Conservation (phyloP, 1,140 invertebrate species). For the Bombus superbus region DNA sequence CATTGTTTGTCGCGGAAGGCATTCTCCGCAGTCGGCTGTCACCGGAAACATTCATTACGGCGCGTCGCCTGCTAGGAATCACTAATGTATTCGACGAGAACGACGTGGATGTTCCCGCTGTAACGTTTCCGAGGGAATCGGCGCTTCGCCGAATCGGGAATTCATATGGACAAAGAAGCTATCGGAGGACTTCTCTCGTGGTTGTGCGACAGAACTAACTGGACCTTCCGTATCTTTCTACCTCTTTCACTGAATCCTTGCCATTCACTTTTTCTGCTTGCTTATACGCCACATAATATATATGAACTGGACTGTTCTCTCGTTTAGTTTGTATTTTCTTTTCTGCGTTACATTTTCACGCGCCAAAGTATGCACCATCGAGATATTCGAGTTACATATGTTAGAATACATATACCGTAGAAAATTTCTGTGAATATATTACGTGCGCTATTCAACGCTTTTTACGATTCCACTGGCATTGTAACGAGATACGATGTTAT, state of each 20-base stretch:
- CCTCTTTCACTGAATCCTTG: conserved; percentile 50
- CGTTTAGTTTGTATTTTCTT: no score
- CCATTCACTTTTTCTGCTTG: conserved; percentile 19
- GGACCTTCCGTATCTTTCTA: conserved; percentile 18
- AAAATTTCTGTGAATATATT: no score
- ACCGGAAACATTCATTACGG: conserved; percentile 80
- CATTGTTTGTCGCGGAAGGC: conserved; percentile 79
- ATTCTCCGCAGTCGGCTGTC: conserved; percentile 76
- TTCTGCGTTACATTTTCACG: no score
- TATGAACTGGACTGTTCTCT: not conserved
- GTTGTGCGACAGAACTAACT: conserved; percentile 53
- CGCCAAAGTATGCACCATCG: no score
- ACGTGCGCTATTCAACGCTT: no score
- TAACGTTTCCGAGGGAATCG: conserved; percentile 53
- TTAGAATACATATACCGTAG: no score
- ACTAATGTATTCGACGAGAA: conserved; percentile 74
- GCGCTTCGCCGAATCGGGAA: conserved; percentile 73
- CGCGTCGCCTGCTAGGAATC: conserved; percentile 75
- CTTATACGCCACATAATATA: no score
- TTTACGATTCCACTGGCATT: no score
- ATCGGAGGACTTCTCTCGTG: conserved; percentile 34
- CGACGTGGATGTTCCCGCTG: conserved; percentile 40
- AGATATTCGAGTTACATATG: no score
- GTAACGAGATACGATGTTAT: no score
- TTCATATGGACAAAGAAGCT: conserved; percentile 72